Conservation (phyloP, 2,797 vertebrate genomes). For the Melanitta fusca region DNA sequence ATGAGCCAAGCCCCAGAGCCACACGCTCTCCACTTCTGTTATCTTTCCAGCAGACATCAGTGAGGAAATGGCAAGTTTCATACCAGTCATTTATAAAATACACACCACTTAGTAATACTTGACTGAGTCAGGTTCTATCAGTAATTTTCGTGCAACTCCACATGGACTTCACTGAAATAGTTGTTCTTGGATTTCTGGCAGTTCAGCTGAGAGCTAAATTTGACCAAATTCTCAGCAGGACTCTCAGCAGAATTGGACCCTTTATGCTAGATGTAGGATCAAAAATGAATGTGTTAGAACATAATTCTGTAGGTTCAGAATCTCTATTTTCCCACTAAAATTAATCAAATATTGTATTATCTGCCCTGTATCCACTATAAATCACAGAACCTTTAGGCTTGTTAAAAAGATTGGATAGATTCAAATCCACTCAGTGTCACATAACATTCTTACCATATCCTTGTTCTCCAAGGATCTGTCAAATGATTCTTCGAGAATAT, state of each 20-base stretch:
- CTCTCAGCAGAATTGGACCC: neutral
- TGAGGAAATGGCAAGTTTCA: neutral
- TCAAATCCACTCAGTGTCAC: neutral
- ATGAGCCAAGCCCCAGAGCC: neutral
- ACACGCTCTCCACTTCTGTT: neutral
- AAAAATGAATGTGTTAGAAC: neutral
- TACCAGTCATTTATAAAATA: neutral
- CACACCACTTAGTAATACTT: neutral
- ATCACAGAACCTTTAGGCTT: neutral
- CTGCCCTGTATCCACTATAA: neutral
- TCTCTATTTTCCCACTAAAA: neutral
- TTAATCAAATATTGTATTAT: neutral
- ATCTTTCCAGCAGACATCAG: neutral
- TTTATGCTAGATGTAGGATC: neutral
- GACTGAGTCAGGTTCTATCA: neutral
- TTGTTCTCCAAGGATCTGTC: constrained; percentile 51
- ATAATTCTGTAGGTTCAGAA: neutral
- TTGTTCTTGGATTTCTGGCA: neutral
- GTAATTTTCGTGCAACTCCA: neutral
- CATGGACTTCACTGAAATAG: neutral
- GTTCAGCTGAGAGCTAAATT: constrained; percentile 6
- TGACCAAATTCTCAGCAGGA: neutral
- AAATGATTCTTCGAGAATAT: constrained; percentile 54
- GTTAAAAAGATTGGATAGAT: neutral
- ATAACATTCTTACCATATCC: constrained; percentile 22